Base-by-base conservation (phyloP, 1,140 invertebrate genomes). In the Drosophila mojavensis region DNA sequence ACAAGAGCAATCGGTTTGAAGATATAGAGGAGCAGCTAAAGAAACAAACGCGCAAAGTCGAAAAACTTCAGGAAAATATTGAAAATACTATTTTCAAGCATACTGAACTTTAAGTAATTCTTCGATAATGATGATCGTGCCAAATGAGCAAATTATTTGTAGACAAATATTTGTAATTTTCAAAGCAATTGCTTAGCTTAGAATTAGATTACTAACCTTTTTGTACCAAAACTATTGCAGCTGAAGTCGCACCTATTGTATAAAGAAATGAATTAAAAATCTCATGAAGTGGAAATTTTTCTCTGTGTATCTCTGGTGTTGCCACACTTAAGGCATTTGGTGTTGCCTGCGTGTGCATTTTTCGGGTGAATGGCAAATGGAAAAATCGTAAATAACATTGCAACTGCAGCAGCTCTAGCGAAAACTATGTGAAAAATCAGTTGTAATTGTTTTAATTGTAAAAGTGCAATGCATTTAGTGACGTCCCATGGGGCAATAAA, bases 11-110 rank as follows among this genome's bases (percentile, higher is more conserved):
- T 60, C 93, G 93, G 47, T 93, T 94, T 62, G 93, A 93, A 4
- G 92, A 95, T 11, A 94, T 96, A 91, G 94, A 97, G 75, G 94
- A 96, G 71, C 94, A 94, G 59, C 95, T 98, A 43, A 97, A 97
- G 91, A 96, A 97, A 76, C 96, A 97, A 86, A 93, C 95, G 10
- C 94, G 96, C 70, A 97, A 97, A 91, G 96, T 98, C 0, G 96
- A 98, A 85, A 98, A 98, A 93, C 91, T 98, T 43, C 97, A 98
- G 92, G 93, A 94, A 17, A 95, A 97, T 77, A 92, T 98, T 7
- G 96, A 98, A 92, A 93, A 94, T 55, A 95, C 94, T 90, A 98
- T 98, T 61, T 93, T 96, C 81, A 94, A 94, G 78, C 97, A 97
- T 88, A 93, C 94, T 1, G 96, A 97, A 92, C 91, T 97, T 59